Conservation (phyloP, 1,140 invertebrate species). For the Drosophila teissieri region DNA sequence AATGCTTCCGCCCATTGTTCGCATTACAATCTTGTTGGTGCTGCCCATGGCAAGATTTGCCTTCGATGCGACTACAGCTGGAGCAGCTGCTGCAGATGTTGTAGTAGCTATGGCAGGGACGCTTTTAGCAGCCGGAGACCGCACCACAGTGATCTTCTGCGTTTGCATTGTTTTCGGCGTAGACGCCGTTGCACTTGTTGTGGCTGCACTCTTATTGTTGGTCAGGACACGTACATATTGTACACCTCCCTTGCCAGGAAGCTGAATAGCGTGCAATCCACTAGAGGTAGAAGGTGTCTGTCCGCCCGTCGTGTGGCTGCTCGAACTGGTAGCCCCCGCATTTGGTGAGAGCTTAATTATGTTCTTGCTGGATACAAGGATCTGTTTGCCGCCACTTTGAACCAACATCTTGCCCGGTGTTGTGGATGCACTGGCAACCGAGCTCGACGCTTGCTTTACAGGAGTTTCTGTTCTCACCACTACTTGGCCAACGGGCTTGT, state of each 20-base stretch:
- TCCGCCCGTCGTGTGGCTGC: constrained; percentile 3
- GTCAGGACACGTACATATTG: constrained; percentile 78
- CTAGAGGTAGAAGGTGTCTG: constrained; percentile 8
- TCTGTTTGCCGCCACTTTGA: constrained; percentile 69
- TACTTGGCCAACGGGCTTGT: constrained; percentile 47
- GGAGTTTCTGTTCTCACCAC: constrained; percentile 42
- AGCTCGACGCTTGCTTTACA: constrained; percentile 18
- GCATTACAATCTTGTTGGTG: constrained; percentile 72
- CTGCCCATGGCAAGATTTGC: constrained; percentile 38
- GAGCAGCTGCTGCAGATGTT: not conserved
- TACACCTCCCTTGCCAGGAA: constrained; percentile 69
- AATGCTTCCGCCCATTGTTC: constrained; percentile 60
- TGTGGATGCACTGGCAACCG: constrained; percentile 6
- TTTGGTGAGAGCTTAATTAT: constrained; percentile 78
- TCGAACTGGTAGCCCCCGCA: constrained; percentile 17
- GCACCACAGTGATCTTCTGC: constrained; percentile 47
- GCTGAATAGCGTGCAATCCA: constrained; percentile 67
- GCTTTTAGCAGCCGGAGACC: constrained; percentile 12
- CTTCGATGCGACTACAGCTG: constrained; percentile 5
- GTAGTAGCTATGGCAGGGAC: constrained; percentile 9
- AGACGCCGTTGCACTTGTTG: not conserved
- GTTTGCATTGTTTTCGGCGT: constrained; percentile 12
- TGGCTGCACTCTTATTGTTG: constrained; percentile 21
- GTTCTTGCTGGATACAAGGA: constrained; percentile 69
- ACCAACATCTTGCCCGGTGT: constrained; percentile 62